Percentiles rank a stretch among this genome's conserved stretches.
Conservation (phyloP, 2,113 vertebrate genomes). For the Girardinichthys multiradiatus region DNA sequence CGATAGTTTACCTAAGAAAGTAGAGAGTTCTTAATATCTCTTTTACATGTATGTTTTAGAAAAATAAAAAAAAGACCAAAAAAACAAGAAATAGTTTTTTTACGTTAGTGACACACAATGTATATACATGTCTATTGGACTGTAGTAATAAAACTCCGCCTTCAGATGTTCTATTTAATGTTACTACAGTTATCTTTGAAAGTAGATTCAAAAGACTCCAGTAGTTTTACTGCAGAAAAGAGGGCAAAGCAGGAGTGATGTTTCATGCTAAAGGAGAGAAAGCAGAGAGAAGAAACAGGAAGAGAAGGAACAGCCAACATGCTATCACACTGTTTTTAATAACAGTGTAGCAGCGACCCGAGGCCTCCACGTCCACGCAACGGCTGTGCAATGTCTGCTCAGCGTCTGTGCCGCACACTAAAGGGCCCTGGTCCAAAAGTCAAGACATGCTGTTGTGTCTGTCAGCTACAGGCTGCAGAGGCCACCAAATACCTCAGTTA, state of each 20-base stretch:
- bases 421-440: conserved; percentile 68
- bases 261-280: conserved; percentile 66
- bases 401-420: conserved; percentile 75
- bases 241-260: conserved; percentile 54
- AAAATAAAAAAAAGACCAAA: too few relatives aligned
- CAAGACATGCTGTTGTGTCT: conserved; percentile 73
- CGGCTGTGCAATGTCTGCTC: conserved; percentile 81
- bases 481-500: conserved; percentile 54
- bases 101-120: too few relatives aligned
- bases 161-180: conserved; percentile 29
- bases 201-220: not conserved
- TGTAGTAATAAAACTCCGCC: conserved; percentile 20
- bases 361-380: conserved; percentile 80
- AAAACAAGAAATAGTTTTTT: too few relatives aligned
- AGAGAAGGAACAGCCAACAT: conserved; percentile 77
- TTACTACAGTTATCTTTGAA: conserved; percentile 8
- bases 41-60: too few relatives aligned
- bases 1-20: too few relatives aligned
- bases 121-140: too few relatives aligned
- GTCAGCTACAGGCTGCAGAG: conserved; percentile 61
- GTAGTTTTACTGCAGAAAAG: conserved; percentile 40
- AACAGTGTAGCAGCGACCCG: conserved; percentile 76
- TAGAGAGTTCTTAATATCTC: too few relatives aligned
- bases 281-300: conserved; percentile 64
- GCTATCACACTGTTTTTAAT: conserved; percentile 82